phyloP scores from a whole-genome alignment of 2,888 invertebrate species.

The Tromatobia lineatoria region DNA sequence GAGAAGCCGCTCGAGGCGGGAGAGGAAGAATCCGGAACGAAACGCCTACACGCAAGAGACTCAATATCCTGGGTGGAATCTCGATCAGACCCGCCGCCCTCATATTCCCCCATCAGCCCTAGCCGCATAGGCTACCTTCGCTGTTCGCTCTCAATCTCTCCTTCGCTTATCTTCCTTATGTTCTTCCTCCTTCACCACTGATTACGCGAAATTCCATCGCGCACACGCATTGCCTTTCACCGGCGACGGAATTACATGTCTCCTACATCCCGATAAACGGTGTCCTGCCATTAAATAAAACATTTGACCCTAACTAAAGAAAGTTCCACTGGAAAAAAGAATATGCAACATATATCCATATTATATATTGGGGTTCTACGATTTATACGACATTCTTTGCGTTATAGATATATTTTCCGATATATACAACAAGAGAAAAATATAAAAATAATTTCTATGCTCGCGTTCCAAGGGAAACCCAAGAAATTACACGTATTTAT shows the following conservation, averaged over 20 bases:
- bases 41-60: constrained; percentile 71
- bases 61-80: constrained; percentile 72
- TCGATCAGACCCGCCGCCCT: constrained; percentile 69
- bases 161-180: constrained; percentile 8
- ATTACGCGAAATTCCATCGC: constrained; percentile 54
- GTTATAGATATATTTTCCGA: too few species aligned
- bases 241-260: constrained; percentile 9
- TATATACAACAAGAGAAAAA: too few species aligned
- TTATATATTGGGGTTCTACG: too few species aligned
- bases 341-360: neutral
- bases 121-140: constrained; percentile 25
- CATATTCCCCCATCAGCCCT: constrained; percentile 35
- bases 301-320: neutral
- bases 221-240: constrained; percentile 1
- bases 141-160: constrained; percentile 3
- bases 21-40: constrained; percentile 76
- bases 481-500: too few species aligned
- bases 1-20: constrained; percentile 58
- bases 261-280: neutral
- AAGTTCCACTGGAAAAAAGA: neutral
- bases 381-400: too few species aligned
- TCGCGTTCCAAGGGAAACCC: too few species aligned
- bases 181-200: constrained; percentile 37
- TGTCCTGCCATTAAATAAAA: neutral
- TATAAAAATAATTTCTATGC: too few species aligned